phyloP scores from a whole-genome alignment of 1,140 invertebrate genomes.

The Achroia grisella region DNA sequence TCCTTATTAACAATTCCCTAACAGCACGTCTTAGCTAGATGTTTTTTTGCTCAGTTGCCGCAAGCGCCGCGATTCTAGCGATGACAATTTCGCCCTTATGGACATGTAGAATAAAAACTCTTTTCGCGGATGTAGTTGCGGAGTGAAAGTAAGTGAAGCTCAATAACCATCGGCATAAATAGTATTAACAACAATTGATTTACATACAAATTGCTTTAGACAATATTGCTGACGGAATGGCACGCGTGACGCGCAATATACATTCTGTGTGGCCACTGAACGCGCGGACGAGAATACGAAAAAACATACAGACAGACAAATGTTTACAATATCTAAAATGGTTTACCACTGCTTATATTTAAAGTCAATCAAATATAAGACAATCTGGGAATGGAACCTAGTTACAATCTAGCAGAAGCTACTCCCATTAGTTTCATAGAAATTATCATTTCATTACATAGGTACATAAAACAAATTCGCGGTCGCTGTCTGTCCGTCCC shows the following conservation, averaged over 20 bases:
- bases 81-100: conserved; percentile 13
- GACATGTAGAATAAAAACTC: conserved; percentile 6
- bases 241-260: conserved; percentile 54
- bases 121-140: conserved; percentile 15
- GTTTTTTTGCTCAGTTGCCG: conserved; percentile 37
- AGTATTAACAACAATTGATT: conserved; percentile 73
- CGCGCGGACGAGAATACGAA: conserved; percentile 2
- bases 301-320: no score
- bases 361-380: no score
- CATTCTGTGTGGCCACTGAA: conserved; percentile 28
- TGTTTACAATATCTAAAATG: no score
- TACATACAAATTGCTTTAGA: conserved; percentile 73
- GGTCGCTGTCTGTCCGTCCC: no score
- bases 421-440: no score
- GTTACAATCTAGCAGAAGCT: no score
- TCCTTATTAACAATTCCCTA: conserved; percentile 59
- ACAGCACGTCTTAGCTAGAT: conserved; percentile 41
- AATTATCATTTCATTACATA: no score
- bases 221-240: conserved; percentile 69
- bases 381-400: no score
- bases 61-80: conserved; percentile 10
- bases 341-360: no score
- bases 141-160: conserved; percentile 56
- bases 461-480: no score
- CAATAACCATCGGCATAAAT: conserved; percentile 71